Base-by-base conservation (phyloP, 2,797 vertebrate species). In the Tympanoctomys barrerae region DNA sequence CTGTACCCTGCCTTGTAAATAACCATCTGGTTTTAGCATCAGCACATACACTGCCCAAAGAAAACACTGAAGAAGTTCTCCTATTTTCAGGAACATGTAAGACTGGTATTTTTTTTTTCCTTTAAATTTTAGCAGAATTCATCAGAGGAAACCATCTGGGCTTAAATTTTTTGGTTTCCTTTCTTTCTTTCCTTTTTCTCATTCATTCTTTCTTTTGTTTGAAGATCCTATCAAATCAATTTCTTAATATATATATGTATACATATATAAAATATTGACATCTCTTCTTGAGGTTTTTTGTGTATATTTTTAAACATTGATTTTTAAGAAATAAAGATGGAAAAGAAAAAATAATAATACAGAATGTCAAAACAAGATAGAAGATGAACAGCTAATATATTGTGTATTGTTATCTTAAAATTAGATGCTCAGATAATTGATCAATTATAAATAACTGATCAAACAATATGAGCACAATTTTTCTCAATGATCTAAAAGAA, bases 191-290 rank as follows among this genome's bases (percentile, higher is more conserved):
- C 26, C 9, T 33, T 68, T 66, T 66, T 31, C 22, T 66, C 52
- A 11, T 54, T 54, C 52, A 11, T 57, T 57, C 12, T 57, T 57
- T 57, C 12, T 57, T 57, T 57, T 19, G 18, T 57, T 71, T 24
- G 49, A 93, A 84, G 73, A 71, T 66, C 84, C 31, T 42, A 88
- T 42, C 89, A 89, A 59, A 81, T 80, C 49, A 90, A 66, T 49
- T 88, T 81, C 7, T 87, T 54, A 52, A 92, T 54, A 91, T 75
- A 95, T 18, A 39, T 39, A 77, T 42, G 57, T 14, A 54, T 14
- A 54, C 12, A 95, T 18, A 39, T 33, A 77, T 31, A 64, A 19
- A 95, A 64, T 21, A 57, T 16, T 68, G 1, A 59, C 28, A 75
- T 90, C 93, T 90, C 16, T 62, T 92, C n/a, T 71, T 77, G 21